Conservation (phyloP, 2,113 vertebrate species). For the Saguinus midas region DNA sequence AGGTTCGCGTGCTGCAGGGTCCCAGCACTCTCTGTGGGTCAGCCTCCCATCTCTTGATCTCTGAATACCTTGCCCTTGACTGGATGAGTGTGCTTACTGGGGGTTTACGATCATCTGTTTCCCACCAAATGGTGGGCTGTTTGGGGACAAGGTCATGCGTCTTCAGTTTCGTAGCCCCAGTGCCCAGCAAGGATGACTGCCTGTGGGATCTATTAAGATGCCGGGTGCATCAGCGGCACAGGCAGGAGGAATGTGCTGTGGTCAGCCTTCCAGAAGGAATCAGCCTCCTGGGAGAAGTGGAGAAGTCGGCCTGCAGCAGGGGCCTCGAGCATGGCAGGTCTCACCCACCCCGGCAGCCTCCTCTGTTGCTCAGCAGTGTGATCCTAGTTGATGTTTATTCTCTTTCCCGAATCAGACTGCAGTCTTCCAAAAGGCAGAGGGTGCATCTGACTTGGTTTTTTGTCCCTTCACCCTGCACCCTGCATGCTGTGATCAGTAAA, state of each 20-base stretch:
- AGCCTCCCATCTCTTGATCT: background rate
- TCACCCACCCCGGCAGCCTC: accelerated
- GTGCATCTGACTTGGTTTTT: background rate
- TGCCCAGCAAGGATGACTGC: background rate
- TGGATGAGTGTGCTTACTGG: background rate
- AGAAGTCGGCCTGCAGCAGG: no score
- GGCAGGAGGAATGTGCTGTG: background rate
- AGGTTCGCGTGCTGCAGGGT: background rate
- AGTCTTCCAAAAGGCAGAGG: background rate
- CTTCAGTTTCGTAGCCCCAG: background rate
- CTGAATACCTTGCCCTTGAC: background rate
- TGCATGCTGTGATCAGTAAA: background rate
- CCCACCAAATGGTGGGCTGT: background rate
- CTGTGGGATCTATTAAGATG: background rate
- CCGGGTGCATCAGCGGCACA: accelerated
- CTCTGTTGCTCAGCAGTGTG: no score
- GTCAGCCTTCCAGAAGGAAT: background rate
- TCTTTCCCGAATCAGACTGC: background rate
- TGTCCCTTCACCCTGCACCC: background rate
- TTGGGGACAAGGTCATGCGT: background rate
- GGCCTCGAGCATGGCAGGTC: accelerated
- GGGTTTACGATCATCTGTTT: background rate
- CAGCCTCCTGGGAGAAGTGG: background rate
- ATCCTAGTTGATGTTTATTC: background rate
- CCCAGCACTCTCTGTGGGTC: background rate